Base-by-base conservation (phyloP, 2,888 invertebrate species). In the Xestoiulus laeticollis region DNA sequence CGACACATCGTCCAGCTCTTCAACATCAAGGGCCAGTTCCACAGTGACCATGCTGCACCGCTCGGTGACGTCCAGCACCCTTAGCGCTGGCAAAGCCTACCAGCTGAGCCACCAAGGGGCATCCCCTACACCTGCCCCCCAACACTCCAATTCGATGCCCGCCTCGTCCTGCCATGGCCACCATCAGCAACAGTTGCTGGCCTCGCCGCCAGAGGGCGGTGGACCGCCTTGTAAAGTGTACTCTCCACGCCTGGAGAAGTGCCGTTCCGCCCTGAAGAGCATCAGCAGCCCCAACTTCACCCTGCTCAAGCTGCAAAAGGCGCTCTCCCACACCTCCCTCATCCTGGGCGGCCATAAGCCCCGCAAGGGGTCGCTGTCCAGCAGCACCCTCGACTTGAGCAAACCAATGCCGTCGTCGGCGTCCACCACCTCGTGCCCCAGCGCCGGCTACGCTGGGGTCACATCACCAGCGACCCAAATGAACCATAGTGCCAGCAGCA, bases 261-360 rank as follows among this genome's bases (percentile, higher is more conserved):
- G 87, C 30, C 88, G 87, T n/a, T 87, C 85, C 30, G 86, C 89
- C 53, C 84, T 89, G 87, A 89, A 89, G 87, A 89, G 89, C 86
- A 88, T 89, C 85, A 88, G 89, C 68, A 89, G 89, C 82, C 89
- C 89, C 48, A 89, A 88, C 85, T 89, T 89, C 83, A 89, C 89
- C 78, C 33, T 87, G 82, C 89, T 89, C 38, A 89, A 89, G 85
- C 83, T 89, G 32, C 89, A 89, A 78, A 89, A 88, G 53, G 89
- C 89, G 16, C 59, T 89, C 59, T 88, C 88, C n/a, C 89, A 89
- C 83, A 89, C 89, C 12, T 89, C 89, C 12, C 86, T 89, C 32
- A 87, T 87, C 59, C 87, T 89, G 78, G 85, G 88, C 8, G 85
- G 88, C 1, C 83, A 85, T 33, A 85, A 85, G 68, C 78, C 88